Evolutionary conservation across 2,888 invertebrate species (phyloP).

Genomic region (Caenorhabditis auriculariae): DNA sequence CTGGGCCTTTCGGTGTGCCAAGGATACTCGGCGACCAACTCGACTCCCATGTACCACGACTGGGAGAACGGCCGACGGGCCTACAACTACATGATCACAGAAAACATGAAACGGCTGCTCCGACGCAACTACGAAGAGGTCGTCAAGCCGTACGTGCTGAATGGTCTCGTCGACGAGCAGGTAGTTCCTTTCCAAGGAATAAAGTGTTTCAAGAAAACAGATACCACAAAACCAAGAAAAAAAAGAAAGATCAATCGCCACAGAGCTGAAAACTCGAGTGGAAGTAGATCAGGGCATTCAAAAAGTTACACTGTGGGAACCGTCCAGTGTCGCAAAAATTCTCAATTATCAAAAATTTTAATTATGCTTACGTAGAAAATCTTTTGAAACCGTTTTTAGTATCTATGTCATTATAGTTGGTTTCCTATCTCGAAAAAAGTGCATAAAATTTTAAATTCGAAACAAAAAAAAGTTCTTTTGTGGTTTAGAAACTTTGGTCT

Average conservation of each 20-base stretch:
- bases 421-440: background rate
- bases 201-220: too few species aligned
- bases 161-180: slow-evolving; percentile 69
- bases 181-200: background rate
- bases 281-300: too few species aligned
- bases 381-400: too few species aligned
- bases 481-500: slow-evolving; percentile 74
- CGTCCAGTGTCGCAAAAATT: too few species aligned
- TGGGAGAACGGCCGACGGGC: slow-evolving; percentile 61
- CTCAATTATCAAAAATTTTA: too few species aligned
- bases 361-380: too few species aligned
- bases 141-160: slow-evolving; percentile 43
- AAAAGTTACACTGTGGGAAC: too few species aligned
- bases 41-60: slow-evolving; percentile 44
- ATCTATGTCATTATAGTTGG: too few species aligned
- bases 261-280: too few species aligned
- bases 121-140: slow-evolving; percentile 77
- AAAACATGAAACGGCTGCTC: slow-evolving; percentile 84
- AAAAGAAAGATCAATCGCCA: too few species aligned
- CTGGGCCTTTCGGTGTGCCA: slow-evolving; percentile 88
- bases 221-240: too few species aligned
- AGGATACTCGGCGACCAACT: slow-evolving; percentile 89
- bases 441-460: background rate
- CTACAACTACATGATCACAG: slow-evolving; percentile 89
- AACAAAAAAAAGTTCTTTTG: background rate